Percentiles rank a stretch among this genome's conserved stretches.
Conservation (phyloP, 2,797 vertebrate genomes). For the Picus viridis region DNA sequence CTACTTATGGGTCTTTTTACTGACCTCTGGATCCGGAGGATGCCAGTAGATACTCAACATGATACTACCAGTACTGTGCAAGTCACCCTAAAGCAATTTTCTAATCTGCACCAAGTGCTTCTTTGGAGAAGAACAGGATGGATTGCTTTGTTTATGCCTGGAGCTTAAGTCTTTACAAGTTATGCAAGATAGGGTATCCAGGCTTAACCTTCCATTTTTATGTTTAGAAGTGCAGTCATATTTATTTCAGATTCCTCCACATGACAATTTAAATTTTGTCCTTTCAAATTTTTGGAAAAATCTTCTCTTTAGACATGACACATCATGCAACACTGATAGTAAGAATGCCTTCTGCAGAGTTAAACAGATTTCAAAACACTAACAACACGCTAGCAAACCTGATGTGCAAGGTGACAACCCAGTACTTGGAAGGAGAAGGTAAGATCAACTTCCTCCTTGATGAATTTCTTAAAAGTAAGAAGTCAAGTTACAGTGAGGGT, state of each 20-base stretch:
- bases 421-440: not conserved
- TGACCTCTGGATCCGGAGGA: not conserved
- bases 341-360: not conserved
- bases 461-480: not conserved
- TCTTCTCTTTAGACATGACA: not conserved
- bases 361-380: not conserved
- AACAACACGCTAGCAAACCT: not conserved
- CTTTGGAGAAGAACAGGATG: not conserved
- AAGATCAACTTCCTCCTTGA: not conserved
- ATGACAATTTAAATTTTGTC: not conserved
- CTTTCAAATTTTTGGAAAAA: not conserved
- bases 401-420: not conserved
- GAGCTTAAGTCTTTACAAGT: slow-evolving; percentile 44
- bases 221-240: not conserved
- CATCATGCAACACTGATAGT: not conserved
- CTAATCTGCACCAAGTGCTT: slow-evolving; percentile 28
- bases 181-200: slow-evolving; percentile 38
- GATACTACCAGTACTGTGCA: not conserved
- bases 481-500: not conserved
- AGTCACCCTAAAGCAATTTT: not conserved
- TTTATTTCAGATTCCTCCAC: not conserved
- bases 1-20: not conserved
- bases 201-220: slow-evolving; percentile 34
- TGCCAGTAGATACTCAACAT: not conserved
- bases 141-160: slow-evolving; percentile 45